These are phyloP conservation scores for Crenuchus spilurus DNA, from an alignment of 2,797 vertebrate species.

Conservation along the genomic window DNA sequence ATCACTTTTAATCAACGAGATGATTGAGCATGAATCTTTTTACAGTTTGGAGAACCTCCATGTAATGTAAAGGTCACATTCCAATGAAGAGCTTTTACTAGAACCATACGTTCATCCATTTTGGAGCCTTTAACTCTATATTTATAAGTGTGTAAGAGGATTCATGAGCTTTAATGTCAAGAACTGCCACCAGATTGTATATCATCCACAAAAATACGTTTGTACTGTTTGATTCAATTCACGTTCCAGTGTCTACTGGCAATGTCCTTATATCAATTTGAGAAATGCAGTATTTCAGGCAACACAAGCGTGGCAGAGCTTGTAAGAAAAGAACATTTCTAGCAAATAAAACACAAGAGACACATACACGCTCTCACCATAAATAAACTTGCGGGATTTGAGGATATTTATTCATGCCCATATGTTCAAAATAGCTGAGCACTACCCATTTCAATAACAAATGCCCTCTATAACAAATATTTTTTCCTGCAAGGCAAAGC, in stretches of 20 bases:
- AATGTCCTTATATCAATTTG: slow-evolving; percentile 19
- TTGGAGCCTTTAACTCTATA: no score
- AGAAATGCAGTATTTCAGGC: slow-evolving; percentile 39
- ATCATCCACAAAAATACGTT: not conserved
- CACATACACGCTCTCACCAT: slow-evolving; percentile 33
- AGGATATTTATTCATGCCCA: slow-evolving; percentile 52
- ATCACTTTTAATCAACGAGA: not conserved
- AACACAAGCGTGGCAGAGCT: slow-evolving; percentile 18
- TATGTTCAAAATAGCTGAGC: slow-evolving; percentile 55
- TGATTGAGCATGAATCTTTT: not conserved
- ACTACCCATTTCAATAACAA: slow-evolving; percentile 53
- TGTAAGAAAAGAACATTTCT: slow-evolving; percentile 23
- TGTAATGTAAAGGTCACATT: not conserved
- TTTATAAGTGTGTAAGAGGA: not conserved
- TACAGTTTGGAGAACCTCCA: not conserved
- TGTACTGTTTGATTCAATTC: not conserved
- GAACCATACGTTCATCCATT: not conserved
- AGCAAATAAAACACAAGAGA: slow-evolving; percentile 45
- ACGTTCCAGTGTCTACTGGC: not conserved
- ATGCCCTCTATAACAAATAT: slow-evolving; percentile 48
- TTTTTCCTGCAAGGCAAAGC: slow-evolving; percentile 51
- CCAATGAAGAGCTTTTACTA: not conserved
- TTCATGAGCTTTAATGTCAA: not conserved
- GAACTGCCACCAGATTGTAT: not conserved
- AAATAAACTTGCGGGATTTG: slow-evolving; percentile 52